Percentiles rank a stretch among this genome's conserved stretches.
phyloP scores from a whole-genome alignment of 2,797 vertebrate species.

The Premnoplex brunnescens region DNA sequence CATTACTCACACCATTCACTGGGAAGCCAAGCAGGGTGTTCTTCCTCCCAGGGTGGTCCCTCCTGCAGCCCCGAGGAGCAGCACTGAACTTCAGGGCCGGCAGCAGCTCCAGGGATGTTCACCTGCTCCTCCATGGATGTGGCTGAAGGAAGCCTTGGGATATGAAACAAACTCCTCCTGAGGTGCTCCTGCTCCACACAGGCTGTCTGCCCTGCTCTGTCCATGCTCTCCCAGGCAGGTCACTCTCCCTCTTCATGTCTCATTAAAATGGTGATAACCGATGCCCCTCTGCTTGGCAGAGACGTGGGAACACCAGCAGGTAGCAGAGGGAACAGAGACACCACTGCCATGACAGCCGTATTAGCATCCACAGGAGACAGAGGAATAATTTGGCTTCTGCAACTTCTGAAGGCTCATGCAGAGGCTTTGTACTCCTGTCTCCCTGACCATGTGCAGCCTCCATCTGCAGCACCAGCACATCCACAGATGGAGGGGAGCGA shows the following conservation, averaged over 20 bases:
- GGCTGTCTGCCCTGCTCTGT: background rate
- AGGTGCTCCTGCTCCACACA: rapidly evolving
- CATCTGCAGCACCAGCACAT: background rate
- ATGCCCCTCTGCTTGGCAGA: background rate
- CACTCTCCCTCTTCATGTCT: background rate
- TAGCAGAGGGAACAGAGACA: background rate
- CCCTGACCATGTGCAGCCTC: background rate
- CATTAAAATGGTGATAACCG: background rate
- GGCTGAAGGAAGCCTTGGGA: background rate
- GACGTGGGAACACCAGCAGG: background rate
- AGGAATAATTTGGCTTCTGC: conserved; percentile 11
- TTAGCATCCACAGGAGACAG: conserved; percentile 18
- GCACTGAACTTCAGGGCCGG: background rate
- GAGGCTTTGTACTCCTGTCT: background rate
- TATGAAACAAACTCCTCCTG: background rate
- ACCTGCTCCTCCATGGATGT: rapidly evolving
- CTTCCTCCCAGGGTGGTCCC: background rate
- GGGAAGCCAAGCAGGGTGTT: background rate
- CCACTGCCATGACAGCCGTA: background rate
- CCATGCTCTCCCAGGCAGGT: background rate
- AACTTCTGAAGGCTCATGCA: background rate
- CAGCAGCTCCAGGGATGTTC: background rate
- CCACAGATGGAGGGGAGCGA: background rate
- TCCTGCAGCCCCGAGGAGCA: background rate
- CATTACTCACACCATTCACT: rapidly evolving